Evolutionary conservation across 2,797 vertebrate genomes (phyloP), one percentile per base, ranked within the genome.

Genomic region (Rhyacichthys aspro): DNA sequence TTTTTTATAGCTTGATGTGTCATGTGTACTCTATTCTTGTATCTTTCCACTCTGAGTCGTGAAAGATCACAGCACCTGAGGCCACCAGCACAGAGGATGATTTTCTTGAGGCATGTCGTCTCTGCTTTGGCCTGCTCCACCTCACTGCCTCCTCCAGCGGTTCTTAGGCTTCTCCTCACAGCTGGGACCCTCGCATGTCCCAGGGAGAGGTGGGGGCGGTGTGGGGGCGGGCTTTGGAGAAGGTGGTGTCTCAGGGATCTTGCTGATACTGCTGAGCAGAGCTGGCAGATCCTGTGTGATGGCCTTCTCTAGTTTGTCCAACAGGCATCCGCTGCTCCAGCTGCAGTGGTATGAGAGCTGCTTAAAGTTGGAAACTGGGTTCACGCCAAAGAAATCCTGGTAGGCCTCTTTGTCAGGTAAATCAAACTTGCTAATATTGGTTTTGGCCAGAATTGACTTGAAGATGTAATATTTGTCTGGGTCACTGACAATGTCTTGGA

Each of bases 351-450:
- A 94, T 65, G 95, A 96, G 63, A 99, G 94, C 67, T 95, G 93
- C 90, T 98, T 98, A 88, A 99, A 98, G 82, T 87, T 89, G 69
- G 89, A 93, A 32, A 98, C 89, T 3, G 96, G 91, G 76, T 98
- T 99, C 70, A 98, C 93, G 9, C 96, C 96, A 41, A 99, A 99
- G 90, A 99, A 99, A 88, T 98, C 97, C 77, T 96, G 96, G 72
- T 99, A 99, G 55, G 97, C 95, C 71, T 96, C 95, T 0, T 94
- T 94, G 83, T 96, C 92, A 55, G 98, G 97, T 58, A 99, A 93
- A 86, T 99, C 97, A 32, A 99, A 99, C 86, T 98, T 99, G 91
- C 97, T 99, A 81, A 99, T 95, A 0, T 99, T 99, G 85, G 96
- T 98, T 89, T 99, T 98, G 75, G 96, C 97, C 86, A 99, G 87